Evolutionary conservation across 2,888 invertebrate genomes (phyloP).

Genomic region (Abrostola tripartita): DNA sequence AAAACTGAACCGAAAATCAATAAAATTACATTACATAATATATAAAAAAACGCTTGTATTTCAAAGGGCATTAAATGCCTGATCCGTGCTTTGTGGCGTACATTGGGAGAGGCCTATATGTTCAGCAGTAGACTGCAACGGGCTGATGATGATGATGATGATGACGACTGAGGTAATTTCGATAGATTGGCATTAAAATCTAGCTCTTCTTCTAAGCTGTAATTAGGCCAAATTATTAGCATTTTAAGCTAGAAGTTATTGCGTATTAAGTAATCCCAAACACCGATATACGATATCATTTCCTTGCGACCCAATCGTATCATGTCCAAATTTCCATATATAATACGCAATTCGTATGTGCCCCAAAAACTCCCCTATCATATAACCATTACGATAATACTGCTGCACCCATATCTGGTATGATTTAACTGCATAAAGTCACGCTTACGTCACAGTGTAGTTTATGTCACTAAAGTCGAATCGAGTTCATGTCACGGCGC

Average conservation of each 20-base stretch:
- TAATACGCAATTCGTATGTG: slow-evolving; percentile 45
- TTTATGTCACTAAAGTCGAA: slow-evolving; percentile 25
- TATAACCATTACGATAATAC: slow-evolving; percentile 24
- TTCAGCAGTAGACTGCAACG: too few relatives aligned
- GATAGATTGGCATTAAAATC: too few relatives aligned
- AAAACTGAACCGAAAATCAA: too few relatives aligned
- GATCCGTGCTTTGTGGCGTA: too few relatives aligned
- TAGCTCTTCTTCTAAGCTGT: too few relatives aligned
- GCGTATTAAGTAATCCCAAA: background rate
- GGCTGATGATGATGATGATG: too few relatives aligned
- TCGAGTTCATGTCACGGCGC: background rate
- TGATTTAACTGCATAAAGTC: slow-evolving; percentile 43
- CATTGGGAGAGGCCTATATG: too few relatives aligned
- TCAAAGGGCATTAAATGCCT: too few relatives aligned
- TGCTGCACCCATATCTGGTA: slow-evolving; percentile 50
- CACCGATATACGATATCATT: background rate
- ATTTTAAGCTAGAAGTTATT: background rate
- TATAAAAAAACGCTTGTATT: too few relatives aligned
- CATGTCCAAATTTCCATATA: slow-evolving; percentile 33
- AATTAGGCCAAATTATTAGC: too few relatives aligned
- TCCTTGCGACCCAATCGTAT: slow-evolving; percentile 15
- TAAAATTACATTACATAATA: too few relatives aligned
- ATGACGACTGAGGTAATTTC: too few relatives aligned
- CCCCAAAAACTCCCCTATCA: slow-evolving; percentile 41
- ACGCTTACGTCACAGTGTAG: slow-evolving; percentile 40